Percentiles rank a stretch among this genome's conserved stretches.
phyloP scores from a whole-genome alignment of 1,140 invertebrate genomes.

The Atta texana region DNA sequence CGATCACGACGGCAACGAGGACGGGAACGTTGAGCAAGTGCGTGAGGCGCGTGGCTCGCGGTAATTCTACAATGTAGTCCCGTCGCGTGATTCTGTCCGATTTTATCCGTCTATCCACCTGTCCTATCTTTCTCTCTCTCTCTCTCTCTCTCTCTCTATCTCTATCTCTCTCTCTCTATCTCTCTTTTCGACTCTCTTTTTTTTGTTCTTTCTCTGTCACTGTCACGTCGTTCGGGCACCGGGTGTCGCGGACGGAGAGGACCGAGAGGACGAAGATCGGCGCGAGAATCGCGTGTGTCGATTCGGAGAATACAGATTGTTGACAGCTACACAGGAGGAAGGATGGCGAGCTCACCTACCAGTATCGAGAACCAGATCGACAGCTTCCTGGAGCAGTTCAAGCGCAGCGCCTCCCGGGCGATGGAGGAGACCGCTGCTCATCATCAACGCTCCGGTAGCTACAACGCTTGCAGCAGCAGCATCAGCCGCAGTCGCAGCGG shows the following conservation, averaged over 20 bases:
- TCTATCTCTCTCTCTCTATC: conserved; percentile 9
- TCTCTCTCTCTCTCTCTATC: not conserved
- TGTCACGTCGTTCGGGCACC: not conserved
- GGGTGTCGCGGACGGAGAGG: conserved; percentile 4
- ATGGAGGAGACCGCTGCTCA: conserved; percentile 87
- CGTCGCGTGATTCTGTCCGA: not conserved
- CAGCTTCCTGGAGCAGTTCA: conserved; percentile 93
- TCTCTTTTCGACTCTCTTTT: not conserved
- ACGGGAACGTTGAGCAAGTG: conserved; percentile 28
- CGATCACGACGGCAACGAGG: not conserved
- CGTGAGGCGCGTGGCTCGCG: conserved; percentile 31
- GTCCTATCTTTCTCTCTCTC: not conserved
- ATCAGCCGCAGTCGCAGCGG: conserved; percentile 83
- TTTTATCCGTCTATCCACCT: not conserved
- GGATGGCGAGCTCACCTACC: conserved; percentile 89
- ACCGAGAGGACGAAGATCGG: conserved; percentile 1
- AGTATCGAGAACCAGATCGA: conserved; percentile 93
- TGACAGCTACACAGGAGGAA: conserved; percentile 37
- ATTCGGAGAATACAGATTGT: not conserved
- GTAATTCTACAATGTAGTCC: conserved; percentile 53
- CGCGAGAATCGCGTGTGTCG: conserved; percentile 52
- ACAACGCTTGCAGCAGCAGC: conserved; percentile 79
- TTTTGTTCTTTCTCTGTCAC: not conserved
- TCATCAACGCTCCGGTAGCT: conserved; percentile 71
- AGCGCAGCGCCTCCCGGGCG: conserved; percentile 90